Evolutionary conservation across 2,113 vertebrate species (phyloP), one percentile per base, ranked within the genome.

Genomic region (Tauraco erythrolophus): DNA sequence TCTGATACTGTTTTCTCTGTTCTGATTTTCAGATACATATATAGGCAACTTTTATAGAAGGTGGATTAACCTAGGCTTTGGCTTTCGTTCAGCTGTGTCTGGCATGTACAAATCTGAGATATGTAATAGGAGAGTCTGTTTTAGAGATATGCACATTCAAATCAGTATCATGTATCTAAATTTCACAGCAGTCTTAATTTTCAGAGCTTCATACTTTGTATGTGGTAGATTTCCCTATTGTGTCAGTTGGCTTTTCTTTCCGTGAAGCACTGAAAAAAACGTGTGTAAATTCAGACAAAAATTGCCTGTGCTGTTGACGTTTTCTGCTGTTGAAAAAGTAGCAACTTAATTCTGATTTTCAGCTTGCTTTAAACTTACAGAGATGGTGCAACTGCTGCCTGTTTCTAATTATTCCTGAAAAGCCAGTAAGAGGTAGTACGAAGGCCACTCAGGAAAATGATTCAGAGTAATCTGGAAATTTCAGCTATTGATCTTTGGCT

Each of bases 361-460:
- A 68, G 53, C 57, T 89, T 71, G 45, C 68, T 92, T 87, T 72
- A 58, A 71, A 88, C 35, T 62, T 84, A 72, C 8, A 86, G 75
- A 92, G 70, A 45, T 76, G 69, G 56, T 75, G 66, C 54, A 71
- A 45, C 71, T 43, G 54, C 51, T 6, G 45, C 61, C 76, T 89
- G 88, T 95, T 83, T 96, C 65, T 84, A 79, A 92, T 92, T 94
- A 89, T 79, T 90, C 74, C 61, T 83, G 51, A 83, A 87, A 92
- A 96, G 68, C 51, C 53, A 79, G 90, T 30, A 39, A 76, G 64
- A 46, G 65, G 43, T 61, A 62, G 50, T 21, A 25, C 0, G 14
- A 92, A 80, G 72, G 84, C 68, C 58, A 68, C 62, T 74, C 45
- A 84, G 82, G 56, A 83, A 41, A 70, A 83, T 94, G 85, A 90